Conservation (phyloP, 2,888 invertebrate genomes). For the Agrochola lychnidis region DNA sequence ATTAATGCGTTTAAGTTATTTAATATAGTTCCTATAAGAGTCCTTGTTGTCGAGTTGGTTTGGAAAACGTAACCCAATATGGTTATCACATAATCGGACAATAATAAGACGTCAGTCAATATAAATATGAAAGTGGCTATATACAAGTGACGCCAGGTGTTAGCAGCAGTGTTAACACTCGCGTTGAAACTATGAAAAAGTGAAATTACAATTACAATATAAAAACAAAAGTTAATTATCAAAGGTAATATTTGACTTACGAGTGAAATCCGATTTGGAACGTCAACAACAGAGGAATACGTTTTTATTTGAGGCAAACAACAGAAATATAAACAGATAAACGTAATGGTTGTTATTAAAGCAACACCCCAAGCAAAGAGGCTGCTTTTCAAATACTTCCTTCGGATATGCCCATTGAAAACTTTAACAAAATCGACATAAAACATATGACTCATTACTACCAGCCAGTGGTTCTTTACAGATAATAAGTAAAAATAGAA, state of each 20-base stretch:
- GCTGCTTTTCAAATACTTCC: conserved; percentile 17
- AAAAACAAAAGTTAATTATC: conserved; percentile 13
- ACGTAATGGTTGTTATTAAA: conserved; percentile 2
- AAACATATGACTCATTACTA: conserved; percentile 31
- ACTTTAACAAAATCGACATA: conserved; percentile 26
- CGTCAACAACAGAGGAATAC: neutral
- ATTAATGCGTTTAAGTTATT: conserved; percentile 14
- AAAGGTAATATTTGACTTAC: conserved; percentile 12
- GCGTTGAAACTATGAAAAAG: conserved; percentile 13
- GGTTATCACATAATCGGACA: conserved; percentile 17
- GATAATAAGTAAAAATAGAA: conserved; percentile 3
- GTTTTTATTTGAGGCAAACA: neutral
- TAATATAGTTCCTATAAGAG: neutral
- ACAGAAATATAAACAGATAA: neutral
- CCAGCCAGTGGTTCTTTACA: conserved; percentile 12
- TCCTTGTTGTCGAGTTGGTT: conserved; percentile 3
- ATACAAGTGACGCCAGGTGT: conserved; percentile 13
- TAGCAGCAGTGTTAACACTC: neutral
- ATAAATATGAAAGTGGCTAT: conserved; percentile 27
- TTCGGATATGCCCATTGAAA: conserved; percentile 21
- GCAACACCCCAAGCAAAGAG: conserved; percentile 12
- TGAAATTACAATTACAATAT: conserved; percentile 16
- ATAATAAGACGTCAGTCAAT: conserved; percentile 9
- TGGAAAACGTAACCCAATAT: neutral
- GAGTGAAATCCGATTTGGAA: neutral